Evolutionary conservation across 2,113 vertebrate species (phyloP), one percentile per base, ranked within the genome.

Genomic region (Oncorhynchus keta): DNA sequence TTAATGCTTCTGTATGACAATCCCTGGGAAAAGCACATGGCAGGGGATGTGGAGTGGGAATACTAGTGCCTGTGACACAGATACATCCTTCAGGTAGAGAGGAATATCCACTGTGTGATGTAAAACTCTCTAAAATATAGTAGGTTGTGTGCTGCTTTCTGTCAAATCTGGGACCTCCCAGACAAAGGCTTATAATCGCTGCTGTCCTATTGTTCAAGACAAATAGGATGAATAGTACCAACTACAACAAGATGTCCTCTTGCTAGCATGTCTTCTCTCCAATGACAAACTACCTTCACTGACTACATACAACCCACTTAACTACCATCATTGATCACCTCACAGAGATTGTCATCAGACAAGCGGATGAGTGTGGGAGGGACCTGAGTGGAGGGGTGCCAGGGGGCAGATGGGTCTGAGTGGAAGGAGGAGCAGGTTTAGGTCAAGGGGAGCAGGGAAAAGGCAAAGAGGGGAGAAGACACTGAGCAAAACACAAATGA

Each of bases 401-500:
- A 45, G 39, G 39, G 39, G 8, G 39, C 8, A 39, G 39, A 9
- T 39, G 39, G 39, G 39, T 45, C 57, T 51, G 74, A 81, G 64
- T 71, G 39, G 64, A 77, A 28, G 28, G n/a, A 61, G 16, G 62
- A 55, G 7, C 3, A 11, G 20, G 28, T 32, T 32, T 32, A 32
- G 59, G 28, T 68, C 67, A 39, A 20, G 69, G 48, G 12, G 8
- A 8, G n/a, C 22, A 22, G 61, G 61, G 24, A 3, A 24, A 64
- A n/a, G 22, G 9, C 80, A 85, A 83, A 81, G 66, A 81, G 80
- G 70, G 14, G 73, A 83, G 24, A 62, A 78, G 66, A 88, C 88
- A 88, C 70, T 82, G 81, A 84, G 80, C 81, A 88, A 90, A 55
- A 89, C 82, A 90, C 83, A 86, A 75, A 80, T 83, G 81, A 85